phyloP scores from a whole-genome alignment of 1,140 invertebrate species.

The Drosophila teissieri region DNA sequence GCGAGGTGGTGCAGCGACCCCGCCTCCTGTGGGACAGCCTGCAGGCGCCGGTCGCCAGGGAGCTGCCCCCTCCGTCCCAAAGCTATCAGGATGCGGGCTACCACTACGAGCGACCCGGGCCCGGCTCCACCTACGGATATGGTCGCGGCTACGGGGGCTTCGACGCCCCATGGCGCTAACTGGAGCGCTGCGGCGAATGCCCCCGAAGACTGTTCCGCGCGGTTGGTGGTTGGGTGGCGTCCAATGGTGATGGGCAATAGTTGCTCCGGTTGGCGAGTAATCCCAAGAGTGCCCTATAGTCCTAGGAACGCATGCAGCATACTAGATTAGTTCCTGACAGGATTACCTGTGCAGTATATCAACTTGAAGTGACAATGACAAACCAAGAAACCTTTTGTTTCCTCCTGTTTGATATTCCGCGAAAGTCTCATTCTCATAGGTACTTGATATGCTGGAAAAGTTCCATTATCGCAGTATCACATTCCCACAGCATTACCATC shows the following conservation, averaged over 20 bases:
- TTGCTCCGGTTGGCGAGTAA: not conserved
- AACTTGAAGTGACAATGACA: not conserved
- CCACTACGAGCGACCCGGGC: conserved; percentile 52
- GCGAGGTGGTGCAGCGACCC: conserved; percentile 75
- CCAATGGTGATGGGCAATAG: too few relatives aligned
- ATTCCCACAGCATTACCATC: conserved; percentile 7
- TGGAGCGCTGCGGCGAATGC: conserved; percentile 9
- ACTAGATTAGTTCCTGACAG: too few relatives aligned
- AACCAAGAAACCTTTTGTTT: not conserved
- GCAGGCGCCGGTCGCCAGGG: conserved; percentile 61
- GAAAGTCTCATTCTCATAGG: not conserved
- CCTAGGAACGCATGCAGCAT: too few relatives aligned
- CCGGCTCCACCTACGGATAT: conserved; percentile 28
- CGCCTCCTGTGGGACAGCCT: conserved; percentile 71
- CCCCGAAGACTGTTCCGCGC: conserved; percentile 24
- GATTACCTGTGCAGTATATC: not conserved
- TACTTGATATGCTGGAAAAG: conserved; percentile 22
- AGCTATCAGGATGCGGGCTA: conserved; percentile 34
- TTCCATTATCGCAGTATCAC: conserved; percentile 17
- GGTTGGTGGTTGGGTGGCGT: too few relatives aligned
- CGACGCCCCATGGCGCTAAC: conserved; percentile 55
- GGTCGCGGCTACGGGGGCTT: conserved; percentile 28
- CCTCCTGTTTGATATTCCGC: conserved; percentile 15
- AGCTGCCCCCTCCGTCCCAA: conserved; percentile 38
- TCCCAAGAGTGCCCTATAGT: too few relatives aligned